These are phyloP conservation scores for Temnopleurus reevesii DNA, from an alignment of 53 echinoderm and acorn worm species.

Conservation along the genomic window DNA sequence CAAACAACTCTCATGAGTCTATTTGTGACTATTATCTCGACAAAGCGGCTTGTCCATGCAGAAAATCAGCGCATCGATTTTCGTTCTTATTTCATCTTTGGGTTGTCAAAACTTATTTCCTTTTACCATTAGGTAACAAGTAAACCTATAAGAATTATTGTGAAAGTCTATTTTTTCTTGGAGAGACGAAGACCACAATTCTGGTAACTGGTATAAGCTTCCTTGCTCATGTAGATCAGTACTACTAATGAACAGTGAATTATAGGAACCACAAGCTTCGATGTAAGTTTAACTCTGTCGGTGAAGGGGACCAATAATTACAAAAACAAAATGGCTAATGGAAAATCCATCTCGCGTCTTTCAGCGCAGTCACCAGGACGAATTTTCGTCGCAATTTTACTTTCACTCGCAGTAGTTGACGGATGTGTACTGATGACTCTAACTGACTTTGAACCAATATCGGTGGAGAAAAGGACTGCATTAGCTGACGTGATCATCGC, in stretches of 20 bases:
- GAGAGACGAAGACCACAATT: background rate
- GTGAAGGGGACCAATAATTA: background rate
- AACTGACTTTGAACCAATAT: constrained; percentile 47
- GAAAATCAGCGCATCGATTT: background rate
- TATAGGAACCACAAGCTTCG: too few relatives aligned
- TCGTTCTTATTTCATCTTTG: background rate
- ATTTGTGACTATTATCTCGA: background rate
- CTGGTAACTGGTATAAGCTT: background rate
- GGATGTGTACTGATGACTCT: constrained; percentile 62
- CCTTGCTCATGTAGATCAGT: background rate
- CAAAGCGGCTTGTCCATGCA: background rate
- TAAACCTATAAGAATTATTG: background rate
- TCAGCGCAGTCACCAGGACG: background rate
- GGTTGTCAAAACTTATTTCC: background rate
- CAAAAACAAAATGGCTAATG: constrained; percentile 8
- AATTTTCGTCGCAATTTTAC: background rate
- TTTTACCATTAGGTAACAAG: background rate
- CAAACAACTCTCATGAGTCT: background rate
- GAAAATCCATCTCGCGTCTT: constrained; percentile 17
- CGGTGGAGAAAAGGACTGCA: constrained; percentile 53
- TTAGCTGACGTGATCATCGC: constrained; percentile 54
- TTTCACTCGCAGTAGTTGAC: background rate
- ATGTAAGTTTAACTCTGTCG: background rate
- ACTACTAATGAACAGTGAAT: too few relatives aligned
- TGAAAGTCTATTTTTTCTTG: background rate